Conservation (phyloP, 1,140 invertebrate genomes). For the Drosophila setifemur region DNA sequence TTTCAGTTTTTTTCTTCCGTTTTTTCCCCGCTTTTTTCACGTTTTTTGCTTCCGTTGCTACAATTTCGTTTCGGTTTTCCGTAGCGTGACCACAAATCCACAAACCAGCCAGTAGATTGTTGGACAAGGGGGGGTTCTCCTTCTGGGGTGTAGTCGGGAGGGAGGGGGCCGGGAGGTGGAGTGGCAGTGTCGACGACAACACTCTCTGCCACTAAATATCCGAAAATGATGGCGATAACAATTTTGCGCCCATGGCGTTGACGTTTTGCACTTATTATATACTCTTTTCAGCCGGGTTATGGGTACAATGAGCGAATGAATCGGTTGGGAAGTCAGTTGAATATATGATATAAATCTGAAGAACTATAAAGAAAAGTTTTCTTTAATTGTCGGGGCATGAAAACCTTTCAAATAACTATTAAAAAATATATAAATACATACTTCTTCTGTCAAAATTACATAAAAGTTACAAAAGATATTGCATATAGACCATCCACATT, state of each 20-base stretch:
- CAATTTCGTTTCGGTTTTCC: slow-evolving; percentile 63
- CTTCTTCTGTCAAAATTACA: too few relatives aligned
- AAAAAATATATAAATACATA: too few relatives aligned
- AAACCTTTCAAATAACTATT: too few relatives aligned
- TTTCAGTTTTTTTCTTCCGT: slow-evolving; percentile 8
- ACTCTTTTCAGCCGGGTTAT: not conserved
- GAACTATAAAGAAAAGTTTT: too few relatives aligned
- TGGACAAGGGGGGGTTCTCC: not conserved
- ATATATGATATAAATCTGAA: too few relatives aligned
- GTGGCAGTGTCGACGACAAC: slow-evolving; percentile 42
- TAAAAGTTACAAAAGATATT: too few relatives aligned
- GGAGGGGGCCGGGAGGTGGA: not conserved
- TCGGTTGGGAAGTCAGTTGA: not conserved
- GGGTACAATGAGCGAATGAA: too few relatives aligned
- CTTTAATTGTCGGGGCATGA: too few relatives aligned
- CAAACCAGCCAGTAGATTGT: slow-evolving; percentile 20
- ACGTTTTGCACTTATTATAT: slow-evolving; percentile 74
- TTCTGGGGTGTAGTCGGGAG: not conserved
- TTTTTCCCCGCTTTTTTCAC: slow-evolving; percentile 6
- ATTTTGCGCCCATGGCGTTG: slow-evolving; percentile 76
- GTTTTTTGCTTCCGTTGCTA: slow-evolving; percentile 64
- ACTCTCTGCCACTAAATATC: slow-evolving; percentile 52
- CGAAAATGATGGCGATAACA: slow-evolving; percentile 74
- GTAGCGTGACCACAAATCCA: slow-evolving; percentile 74
- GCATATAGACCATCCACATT: too few relatives aligned